Percentiles rank a stretch among this genome's conserved stretches.
Conservation (phyloP, 1,140 invertebrate genomes). For the Drosophila kohkoa region DNA sequence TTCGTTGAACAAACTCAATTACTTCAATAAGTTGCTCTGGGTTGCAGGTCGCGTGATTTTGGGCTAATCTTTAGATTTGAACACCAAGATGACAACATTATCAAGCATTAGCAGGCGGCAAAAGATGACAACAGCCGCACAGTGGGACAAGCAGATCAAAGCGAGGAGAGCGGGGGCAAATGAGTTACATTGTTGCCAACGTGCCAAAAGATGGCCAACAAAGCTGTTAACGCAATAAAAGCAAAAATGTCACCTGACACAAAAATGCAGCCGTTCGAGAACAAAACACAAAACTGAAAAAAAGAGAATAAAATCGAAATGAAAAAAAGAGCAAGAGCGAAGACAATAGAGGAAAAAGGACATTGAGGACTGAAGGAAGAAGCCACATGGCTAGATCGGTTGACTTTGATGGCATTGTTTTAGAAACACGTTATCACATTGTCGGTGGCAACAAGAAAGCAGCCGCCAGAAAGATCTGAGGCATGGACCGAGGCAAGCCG, state of each 20-base stretch:
- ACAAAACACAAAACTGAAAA: conserved; percentile 23
- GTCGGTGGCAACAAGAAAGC: conserved; percentile 57
- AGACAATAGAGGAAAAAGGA: conserved; percentile 26
- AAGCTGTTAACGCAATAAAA: conserved; percentile 59
- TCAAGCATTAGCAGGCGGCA: conserved; percentile 50
- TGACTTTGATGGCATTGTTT: conserved; percentile 75
- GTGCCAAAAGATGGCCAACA: conserved; percentile 70
- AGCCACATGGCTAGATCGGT: conserved; percentile 41
- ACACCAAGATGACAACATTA: conserved; percentile 71
- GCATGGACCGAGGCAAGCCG: conserved; percentile 21
- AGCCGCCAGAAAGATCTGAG: conserved; percentile 24
- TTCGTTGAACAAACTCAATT: neutral
- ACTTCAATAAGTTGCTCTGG: conserved; percentile 1
- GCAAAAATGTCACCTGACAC: conserved; percentile 72
- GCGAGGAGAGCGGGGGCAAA: conserved; percentile 27
- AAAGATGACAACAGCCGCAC: conserved; percentile 70
- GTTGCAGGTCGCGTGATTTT: conserved; percentile 51
- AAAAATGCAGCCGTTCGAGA: conserved; percentile 56
- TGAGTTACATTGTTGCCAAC: conserved; percentile 63
- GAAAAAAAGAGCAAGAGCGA: conserved; percentile 19
- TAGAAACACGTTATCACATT: conserved; percentile 73
- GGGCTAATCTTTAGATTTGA: conserved; percentile 67
- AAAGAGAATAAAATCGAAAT: conserved; percentile 11
- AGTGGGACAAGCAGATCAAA: conserved; percentile 31
- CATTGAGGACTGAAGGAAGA: too few species aligned